These are phyloP conservation scores for Periphyllus acericola DNA, from an alignment of 2,888 invertebrate species.

Conservation along the genomic window DNA sequence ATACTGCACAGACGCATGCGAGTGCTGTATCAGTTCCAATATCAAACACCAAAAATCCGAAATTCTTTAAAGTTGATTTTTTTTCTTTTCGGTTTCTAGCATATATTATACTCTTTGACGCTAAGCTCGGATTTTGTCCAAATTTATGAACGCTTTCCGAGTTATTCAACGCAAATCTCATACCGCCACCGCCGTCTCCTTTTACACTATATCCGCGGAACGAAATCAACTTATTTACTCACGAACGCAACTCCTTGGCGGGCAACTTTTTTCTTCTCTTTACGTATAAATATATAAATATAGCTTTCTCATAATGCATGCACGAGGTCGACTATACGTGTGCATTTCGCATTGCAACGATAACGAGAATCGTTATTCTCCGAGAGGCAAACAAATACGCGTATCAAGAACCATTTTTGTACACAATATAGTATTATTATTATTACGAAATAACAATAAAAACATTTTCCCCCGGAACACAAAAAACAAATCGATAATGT, in stretches of 20 bases:
- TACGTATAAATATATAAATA: no score
- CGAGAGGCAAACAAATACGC: no score
- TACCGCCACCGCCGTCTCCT: background rate
- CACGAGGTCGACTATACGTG: no score
- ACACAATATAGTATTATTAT: no score
- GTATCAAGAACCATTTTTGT: no score
- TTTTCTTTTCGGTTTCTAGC: background rate
- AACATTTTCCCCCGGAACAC: background rate
- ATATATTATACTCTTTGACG: constrained; percentile 34
- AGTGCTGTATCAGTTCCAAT: background rate
- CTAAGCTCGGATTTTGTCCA: constrained; percentile 51
- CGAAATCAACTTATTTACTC: constrained; percentile 37
- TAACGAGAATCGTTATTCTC: no score
- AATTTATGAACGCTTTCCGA: constrained; percentile 42
- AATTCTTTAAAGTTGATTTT: constrained; percentile 11
- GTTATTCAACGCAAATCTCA: constrained; percentile 46
- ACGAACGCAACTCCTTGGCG: background rate
- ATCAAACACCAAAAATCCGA: background rate
- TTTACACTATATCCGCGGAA: background rate
- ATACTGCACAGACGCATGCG: background rate
- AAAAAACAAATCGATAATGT: background rate
- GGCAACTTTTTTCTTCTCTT: no score
- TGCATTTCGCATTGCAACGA: no score
- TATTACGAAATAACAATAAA: background rate
- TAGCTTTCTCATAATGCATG: no score